Percentiles rank a stretch among this genome's conserved stretches.
phyloP scores from a whole-genome alignment of 2,113 vertebrate species.

The Coregonus clupeaformis region DNA sequence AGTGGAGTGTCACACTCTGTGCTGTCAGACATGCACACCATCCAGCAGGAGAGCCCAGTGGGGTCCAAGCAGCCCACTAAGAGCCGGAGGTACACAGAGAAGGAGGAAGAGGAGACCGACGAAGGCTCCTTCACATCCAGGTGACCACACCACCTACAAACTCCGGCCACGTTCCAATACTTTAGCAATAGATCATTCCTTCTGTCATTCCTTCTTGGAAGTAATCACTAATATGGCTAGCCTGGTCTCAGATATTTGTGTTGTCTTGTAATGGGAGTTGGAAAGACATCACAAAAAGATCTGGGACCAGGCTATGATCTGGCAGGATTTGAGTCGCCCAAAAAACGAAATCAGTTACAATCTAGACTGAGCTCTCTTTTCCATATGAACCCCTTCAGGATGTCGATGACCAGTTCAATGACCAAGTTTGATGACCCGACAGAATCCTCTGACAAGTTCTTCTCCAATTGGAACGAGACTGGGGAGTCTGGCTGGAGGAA shows the following conservation, averaged over 20 bases:
- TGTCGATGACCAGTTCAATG: constrained; percentile 52
- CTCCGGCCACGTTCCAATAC: no score
- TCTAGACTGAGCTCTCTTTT: neutral
- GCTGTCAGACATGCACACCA: constrained; percentile 89
- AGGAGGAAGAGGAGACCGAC: constrained; percentile 75
- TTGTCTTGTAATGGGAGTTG: neutral
- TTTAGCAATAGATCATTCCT: no score
- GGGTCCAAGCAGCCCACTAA: constrained; percentile 62
- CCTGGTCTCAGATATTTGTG: no score
- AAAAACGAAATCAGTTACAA: no score
- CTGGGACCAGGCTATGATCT: no score
- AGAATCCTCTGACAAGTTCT: constrained; percentile 72
- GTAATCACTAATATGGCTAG: no score
- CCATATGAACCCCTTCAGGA: constrained; percentile 23
- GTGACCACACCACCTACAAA: constrained; percentile 31
- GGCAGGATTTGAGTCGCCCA: no score
- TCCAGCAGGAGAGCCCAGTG: constrained; percentile 86
- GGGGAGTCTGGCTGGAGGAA: constrained; percentile 81
- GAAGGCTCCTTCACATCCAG: constrained; percentile 75
- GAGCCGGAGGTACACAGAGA: constrained; percentile 74
- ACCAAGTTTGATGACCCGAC: constrained; percentile 74
- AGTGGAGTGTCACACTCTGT: constrained; percentile 96
- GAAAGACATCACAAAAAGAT: no score
- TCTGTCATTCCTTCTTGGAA: no score
- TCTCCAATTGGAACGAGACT: constrained; percentile 79